Evolutionary conservation across 2,797 vertebrate species (phyloP), one percentile per base, ranked within the genome.

Genomic region (Poecilia wingei): DNA sequence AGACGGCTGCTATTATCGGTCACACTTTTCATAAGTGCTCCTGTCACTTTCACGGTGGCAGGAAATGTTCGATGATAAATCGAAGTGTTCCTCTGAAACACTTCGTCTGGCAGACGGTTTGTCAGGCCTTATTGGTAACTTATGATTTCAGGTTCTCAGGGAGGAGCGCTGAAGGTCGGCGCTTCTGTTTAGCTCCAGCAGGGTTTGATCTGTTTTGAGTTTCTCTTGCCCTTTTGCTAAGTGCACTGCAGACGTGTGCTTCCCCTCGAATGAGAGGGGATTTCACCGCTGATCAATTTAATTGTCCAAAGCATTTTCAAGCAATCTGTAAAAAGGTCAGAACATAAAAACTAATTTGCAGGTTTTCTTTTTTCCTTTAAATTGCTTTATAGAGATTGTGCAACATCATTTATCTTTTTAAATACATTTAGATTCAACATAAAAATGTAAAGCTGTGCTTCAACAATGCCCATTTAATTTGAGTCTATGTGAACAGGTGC

Each of bases 241-340:
- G 85, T 79, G 85, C 80, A 72, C 43, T 31, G 59, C 8, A 14
- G 3, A 73, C 41, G 80, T 76, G 45, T 39, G 28, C 39, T 39
- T 84, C 47, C 69, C 47, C 73, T 71, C 33, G 61, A 22, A 49
- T 82, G 69, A 88, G 79, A 80, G 82, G 46, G 28, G 84, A 81
- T 66, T 87, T 87, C 79, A 76, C 20, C 0, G 12, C 72, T 49
- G 72, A 88, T 92, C 84, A 82, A 74, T 91, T 79, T 68, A 73
- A 85, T 81, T 81, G 83, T 83, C 79, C 75, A 80, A 83, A 83
- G 80, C 74, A 70, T 80, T 87, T 80, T 51, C 16, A 25, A 70
- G 57, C 75, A 43, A 20, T 84, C 74, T 51, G 1, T 74, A 69
- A 86, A 89, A 92, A 92, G 87, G 88, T 91, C 88, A 88, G 53